Percentiles rank a stretch among this genome's conserved stretches.
Evolutionary conservation across 2,888 invertebrate species (phyloP).

Genomic region (Eremobia ochroleuca): DNA sequence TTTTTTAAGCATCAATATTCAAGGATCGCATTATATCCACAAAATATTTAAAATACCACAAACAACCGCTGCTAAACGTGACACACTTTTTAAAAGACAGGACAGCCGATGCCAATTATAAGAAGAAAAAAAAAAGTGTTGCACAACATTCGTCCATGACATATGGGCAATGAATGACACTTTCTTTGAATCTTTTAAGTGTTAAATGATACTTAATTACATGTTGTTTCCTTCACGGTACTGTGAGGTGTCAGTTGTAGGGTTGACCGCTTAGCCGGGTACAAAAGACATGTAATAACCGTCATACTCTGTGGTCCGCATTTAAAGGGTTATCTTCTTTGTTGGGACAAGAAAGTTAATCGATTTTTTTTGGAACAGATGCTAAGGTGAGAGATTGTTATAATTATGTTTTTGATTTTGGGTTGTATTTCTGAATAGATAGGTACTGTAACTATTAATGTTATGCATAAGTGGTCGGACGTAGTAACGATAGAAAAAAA

Average conservation of each 20-base stretch:
- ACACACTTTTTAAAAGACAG: slow-evolving; percentile 65
- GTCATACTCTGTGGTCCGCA: slow-evolving; percentile 75
- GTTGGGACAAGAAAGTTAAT: slow-evolving; percentile 74
- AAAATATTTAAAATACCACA: slow-evolving; percentile 36
- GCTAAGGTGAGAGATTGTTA: slow-evolving; percentile 45
- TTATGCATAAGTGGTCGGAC: not conserved
- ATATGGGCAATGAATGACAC: slow-evolving; percentile 87
- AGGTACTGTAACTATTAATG: slow-evolving; percentile 37
- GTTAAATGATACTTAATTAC: slow-evolving; percentile 87
- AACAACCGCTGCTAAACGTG: slow-evolving; percentile 65
- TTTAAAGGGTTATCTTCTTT: slow-evolving; percentile 81
- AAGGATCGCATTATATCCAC: not conserved
- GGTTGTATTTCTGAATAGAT: slow-evolving; percentile 20
- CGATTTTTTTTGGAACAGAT: slow-evolving; percentile 63
- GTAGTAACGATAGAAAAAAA: not conserved
- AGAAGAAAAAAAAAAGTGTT: slow-evolving; percentile 65
- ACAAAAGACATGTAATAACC: slow-evolving; percentile 72
- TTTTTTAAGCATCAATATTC: not conserved
- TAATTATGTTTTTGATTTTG: slow-evolving; percentile 39
- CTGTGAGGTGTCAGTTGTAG: slow-evolving; percentile 86
- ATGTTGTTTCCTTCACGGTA: slow-evolving; percentile 84
- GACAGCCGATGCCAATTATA: slow-evolving; percentile 58
- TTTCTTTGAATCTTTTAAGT: slow-evolving; percentile 80
- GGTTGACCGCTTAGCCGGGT: slow-evolving; percentile 86
- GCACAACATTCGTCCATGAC: slow-evolving; percentile 76